These are phyloP conservation scores for Chloromyia formosa DNA, from an alignment of 2,888 invertebrate species.

Conservation along the genomic window DNA sequence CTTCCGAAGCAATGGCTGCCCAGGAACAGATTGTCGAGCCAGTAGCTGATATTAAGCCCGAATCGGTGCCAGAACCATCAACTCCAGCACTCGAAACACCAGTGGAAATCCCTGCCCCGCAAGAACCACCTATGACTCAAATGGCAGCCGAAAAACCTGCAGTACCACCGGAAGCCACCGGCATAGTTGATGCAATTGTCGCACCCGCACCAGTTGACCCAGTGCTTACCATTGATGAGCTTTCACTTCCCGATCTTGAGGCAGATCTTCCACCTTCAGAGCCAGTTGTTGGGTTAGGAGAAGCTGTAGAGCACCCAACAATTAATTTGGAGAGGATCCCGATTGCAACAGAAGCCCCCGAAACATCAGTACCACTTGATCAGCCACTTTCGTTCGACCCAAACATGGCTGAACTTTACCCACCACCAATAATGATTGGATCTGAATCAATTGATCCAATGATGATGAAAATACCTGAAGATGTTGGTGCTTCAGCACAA, in stretches of 20 bases:
- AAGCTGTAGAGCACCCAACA: background rate
- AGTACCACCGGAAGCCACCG: background rate
- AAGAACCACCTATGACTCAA: background rate
- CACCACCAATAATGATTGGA: slow-evolving; percentile 3
- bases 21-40: background rate
- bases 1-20: background rate
- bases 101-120: background rate
- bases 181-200: background rate
- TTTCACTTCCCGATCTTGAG: too few relatives aligned
- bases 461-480: background rate
- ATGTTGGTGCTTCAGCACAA: background rate
- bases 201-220: background rate
- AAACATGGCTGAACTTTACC: background rate
- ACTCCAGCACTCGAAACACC: background rate
- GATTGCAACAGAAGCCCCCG: background rate
- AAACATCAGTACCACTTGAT: background rate
- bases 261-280: background rate
- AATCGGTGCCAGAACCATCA: background rate
- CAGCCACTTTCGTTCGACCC: background rate
- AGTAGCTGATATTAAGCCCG: background rate
- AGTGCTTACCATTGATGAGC: background rate
- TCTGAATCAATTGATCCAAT: background rate
- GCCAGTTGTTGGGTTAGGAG: too few relatives aligned
- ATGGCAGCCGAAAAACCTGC: background rate
- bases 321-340: background rate